These are phyloP conservation scores for Candidula unifasciata DNA, from an alignment of 2,888 invertebrate species.

Conservation along the genomic window DNA sequence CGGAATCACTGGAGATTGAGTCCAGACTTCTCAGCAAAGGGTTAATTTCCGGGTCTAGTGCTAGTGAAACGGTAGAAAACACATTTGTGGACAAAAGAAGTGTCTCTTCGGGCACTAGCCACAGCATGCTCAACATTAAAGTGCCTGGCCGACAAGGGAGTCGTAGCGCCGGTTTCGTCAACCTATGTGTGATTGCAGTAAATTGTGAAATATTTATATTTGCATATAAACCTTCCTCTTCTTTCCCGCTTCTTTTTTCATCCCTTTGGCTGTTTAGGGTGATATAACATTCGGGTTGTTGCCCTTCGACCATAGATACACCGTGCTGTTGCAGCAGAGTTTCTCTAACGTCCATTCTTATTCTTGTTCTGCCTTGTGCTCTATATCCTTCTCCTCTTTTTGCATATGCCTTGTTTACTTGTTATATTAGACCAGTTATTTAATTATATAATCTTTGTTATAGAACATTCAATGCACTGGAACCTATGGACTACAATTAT, in stretches of 20 bases:
- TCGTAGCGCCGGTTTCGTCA: slow-evolving; percentile 43
- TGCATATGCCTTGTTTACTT: no score
- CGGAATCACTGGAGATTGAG: slow-evolving; percentile 62
- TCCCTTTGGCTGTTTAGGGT: not conserved
- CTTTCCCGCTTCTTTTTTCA: not conserved
- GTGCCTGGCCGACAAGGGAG: slow-evolving; percentile 8
- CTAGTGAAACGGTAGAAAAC: not conserved
- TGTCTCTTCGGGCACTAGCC: not conserved
- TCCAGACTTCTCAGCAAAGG: slow-evolving; percentile 58
- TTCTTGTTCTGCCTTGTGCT: no score
- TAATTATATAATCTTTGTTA: no score
- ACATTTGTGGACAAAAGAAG: not conserved
- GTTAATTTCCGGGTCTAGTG: slow-evolving; percentile 33
- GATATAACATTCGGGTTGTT: not conserved
- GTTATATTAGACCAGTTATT: no score
- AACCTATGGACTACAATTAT: no score
- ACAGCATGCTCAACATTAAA: not conserved
- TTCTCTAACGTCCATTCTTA: no score
- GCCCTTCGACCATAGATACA: no score
- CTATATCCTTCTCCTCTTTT: no score
- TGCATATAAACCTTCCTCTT: not conserved
- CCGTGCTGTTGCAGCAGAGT: no score
- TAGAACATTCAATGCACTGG: no score
- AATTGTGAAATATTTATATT: not conserved
- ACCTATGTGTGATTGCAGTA: slow-evolving; percentile 39